Evolutionary conservation across 2,888 invertebrate species (phyloP).

Genomic region (Cordilura impudica): DNA sequence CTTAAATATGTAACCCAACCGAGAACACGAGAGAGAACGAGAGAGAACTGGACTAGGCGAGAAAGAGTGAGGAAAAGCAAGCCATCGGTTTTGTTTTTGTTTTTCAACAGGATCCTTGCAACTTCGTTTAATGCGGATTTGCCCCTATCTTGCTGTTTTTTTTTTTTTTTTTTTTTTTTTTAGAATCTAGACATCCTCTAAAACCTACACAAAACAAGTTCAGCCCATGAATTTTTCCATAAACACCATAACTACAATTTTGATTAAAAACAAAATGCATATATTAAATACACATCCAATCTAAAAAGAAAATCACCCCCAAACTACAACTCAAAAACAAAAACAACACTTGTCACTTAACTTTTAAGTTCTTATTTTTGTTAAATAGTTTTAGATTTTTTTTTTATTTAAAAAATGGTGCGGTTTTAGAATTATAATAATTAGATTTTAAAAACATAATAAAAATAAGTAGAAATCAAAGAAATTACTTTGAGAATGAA

Average conservation of each 20-base stretch:
- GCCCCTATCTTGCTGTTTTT: not conserved
- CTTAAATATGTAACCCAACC: slow-evolving; percentile 25
- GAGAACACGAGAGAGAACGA: not conserved
- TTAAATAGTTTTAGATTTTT: not conserved
- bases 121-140: not conserved
- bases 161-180: too few relatives aligned
- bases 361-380: not conserved
- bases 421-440: slow-evolving; percentile 61
- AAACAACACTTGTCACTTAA: not conserved
- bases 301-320: not conserved
- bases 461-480: not conserved
- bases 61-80: slow-evolving; percentile 54
- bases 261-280: not conserved
- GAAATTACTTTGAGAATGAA: slow-evolving; percentile 47
- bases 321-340: not conserved
- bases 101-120: slow-evolving; percentile 50
- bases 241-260: not conserved
- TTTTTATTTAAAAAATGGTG: slow-evolving; percentile 60
- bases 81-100: slow-evolving; percentile 63
- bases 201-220: not conserved
- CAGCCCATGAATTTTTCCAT: not conserved
- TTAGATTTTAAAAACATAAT: slow-evolving; percentile 15
- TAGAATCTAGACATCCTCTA: not conserved
- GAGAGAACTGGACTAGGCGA: not conserved
- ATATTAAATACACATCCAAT: not conserved